These are phyloP conservation scores for Dorcus parallelipipedus DNA, from an alignment of 2,888 invertebrate genomes.

Conservation along the genomic window DNA sequence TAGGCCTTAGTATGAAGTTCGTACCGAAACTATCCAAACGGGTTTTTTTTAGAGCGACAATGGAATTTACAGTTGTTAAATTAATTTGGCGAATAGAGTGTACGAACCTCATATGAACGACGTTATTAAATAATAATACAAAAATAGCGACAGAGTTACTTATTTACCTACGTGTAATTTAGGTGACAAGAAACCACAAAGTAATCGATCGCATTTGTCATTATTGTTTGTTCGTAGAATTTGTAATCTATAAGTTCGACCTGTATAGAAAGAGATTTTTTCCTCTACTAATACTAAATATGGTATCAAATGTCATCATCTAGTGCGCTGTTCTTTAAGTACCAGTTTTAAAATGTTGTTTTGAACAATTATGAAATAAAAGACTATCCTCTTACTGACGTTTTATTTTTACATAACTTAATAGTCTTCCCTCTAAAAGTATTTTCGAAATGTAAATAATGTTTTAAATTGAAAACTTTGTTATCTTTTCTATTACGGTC, in stretches of 20 bases:
- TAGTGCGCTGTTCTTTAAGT: conserved; percentile 34
- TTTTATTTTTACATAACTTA: not conserved
- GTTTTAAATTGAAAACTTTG: too few relatives aligned
- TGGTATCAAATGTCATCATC: conserved; percentile 31
- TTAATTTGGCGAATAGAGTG: too few relatives aligned
- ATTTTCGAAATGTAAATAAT: too few relatives aligned
- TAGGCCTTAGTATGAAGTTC: conserved; percentile 30
- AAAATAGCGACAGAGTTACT: not conserved
- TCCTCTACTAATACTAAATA: conserved; percentile 36
- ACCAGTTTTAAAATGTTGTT: conserved; percentile 39
- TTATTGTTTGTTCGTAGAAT: conserved; percentile 10
- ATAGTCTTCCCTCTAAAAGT: not conserved
- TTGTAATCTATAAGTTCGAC: conserved; percentile 12
- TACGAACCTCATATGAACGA: conserved; percentile 1
- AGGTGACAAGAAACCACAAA: not conserved
- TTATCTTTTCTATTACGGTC: too few relatives aligned
- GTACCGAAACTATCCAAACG: conserved; percentile 7
- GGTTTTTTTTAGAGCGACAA: too few relatives aligned
- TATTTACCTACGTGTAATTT: not conserved
- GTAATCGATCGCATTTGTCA: conserved; percentile 13
- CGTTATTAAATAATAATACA: not conserved
- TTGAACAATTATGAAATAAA: conserved; percentile 37
- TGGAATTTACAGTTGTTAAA: too few relatives aligned
- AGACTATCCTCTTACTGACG: conserved; percentile 33
- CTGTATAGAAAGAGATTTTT: conserved; percentile 23